Base-by-base conservation (phyloP, 1,140 invertebrate species). In the Hormaphis cornu region DNA sequence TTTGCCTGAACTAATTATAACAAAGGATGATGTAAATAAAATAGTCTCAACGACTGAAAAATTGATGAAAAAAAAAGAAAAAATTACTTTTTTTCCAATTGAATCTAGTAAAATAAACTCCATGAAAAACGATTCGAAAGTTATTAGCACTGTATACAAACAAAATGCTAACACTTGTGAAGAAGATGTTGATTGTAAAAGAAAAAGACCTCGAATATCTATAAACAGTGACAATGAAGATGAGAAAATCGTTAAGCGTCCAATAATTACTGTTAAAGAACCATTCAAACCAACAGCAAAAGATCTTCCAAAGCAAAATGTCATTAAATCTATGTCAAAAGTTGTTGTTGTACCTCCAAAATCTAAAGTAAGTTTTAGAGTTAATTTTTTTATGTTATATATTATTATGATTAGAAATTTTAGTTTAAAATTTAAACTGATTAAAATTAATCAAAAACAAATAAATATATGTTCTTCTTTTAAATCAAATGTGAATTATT, bases 141-240 rank as follows among this genome's bases (percentile, higher is more conserved):
- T 59, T 44, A 44, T 44, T n/a, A 61, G 44, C 30, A 0, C 7
- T 26, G 37, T 28, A 44, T 44, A 20, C 26, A 42, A 46, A 30
- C 5, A 46, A 46, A 63, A 14, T 46, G 22, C 14, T 28, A 20
- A 0, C 20, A 10, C 44, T 30, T 3, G n/a, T 30, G 30, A 46
- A 20, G 18, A 46, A 28, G 18, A 18, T 28, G 22, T 18, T 14
- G 40, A 30, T 44, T 0, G 9, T 26, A 63, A 46, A 63, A 46
- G 40, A 18, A 63, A 63, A 46, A 42, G 58, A 30, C 58, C 58
- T 20, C 24, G 58, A 12, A 63, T 63, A 28, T 46, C 40, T 16
- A 42, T 63, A 14, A 46, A 46, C 3, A 63, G 58, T 46, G 58
- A 63, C 9, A 22, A 63, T 63, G 58, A 63, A 63, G 58, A 63